These are phyloP conservation scores for Uria lomvia DNA, from an alignment of 2,113 vertebrate species.

Conservation along the genomic window DNA sequence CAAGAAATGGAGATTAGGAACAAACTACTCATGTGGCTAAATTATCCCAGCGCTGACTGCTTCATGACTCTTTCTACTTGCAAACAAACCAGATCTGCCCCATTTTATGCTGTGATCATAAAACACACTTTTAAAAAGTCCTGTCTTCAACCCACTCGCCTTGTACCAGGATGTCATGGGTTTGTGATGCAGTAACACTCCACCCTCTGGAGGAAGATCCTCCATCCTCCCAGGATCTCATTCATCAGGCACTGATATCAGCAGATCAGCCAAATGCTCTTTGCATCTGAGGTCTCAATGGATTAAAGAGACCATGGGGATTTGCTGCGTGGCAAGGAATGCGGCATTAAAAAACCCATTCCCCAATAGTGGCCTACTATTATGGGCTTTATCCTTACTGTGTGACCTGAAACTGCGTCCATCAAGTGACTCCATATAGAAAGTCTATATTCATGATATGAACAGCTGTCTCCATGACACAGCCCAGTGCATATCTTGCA, in stretches of 20 bases:
- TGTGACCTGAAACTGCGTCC: background rate
- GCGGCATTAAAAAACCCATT: background rate
- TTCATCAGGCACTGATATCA: background rate
- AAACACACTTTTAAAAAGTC: background rate
- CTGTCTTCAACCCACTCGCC: background rate
- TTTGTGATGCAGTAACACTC: background rate
- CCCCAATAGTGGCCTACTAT: fast-evolving
- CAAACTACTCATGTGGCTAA: background rate
- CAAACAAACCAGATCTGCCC: background rate
- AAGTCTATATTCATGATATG: background rate
- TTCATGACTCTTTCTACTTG: background rate
- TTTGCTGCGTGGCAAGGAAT: background rate
- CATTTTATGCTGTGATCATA: background rate
- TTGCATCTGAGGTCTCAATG: background rate
- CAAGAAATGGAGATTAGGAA: background rate
- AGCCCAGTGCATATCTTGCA: background rate
- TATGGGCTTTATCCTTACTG: background rate
- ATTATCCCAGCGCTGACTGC: background rate
- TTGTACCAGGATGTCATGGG: background rate
- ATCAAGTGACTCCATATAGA: fast-evolving
- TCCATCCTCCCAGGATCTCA: too few species aligned
- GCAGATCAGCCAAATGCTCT: background rate
- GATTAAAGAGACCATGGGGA: background rate
- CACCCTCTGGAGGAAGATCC: too few species aligned
- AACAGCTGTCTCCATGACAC: background rate